A percentile compares a stretch with the other conserved stretches of the same genome.
phyloP scores from a whole-genome alignment of 2,113 vertebrate species.

The Ameiurus melas region DNA sequence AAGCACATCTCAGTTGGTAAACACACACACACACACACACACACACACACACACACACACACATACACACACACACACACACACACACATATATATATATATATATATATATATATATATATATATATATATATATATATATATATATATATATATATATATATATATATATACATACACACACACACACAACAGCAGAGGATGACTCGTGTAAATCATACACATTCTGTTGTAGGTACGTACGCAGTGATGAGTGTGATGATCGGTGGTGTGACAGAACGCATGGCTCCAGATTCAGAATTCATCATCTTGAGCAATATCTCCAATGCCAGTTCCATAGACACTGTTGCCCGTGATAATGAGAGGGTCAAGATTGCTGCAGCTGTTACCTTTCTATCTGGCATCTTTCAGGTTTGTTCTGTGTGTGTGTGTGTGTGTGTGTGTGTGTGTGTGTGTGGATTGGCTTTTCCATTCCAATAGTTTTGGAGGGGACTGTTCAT shows the following conservation, averaged over 20 bases:
- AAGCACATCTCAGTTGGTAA: conserved; percentile 92
- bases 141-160: no score
- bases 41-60: no score
- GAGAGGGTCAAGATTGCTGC: conserved; percentile 80
- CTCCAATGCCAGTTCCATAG: conserved; percentile 61
- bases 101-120: no score
- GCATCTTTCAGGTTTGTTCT: conserved; percentile 84
- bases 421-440: not conserved
- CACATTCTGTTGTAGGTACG: conserved; percentile 74
- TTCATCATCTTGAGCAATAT: conserved; percentile 65
- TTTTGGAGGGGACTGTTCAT: not conserved
- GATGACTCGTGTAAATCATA: not conserved
- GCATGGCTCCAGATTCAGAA: conserved; percentile 75
- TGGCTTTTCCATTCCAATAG: no score
- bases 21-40: no score
- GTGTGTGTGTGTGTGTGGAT: conserved; percentile 4
- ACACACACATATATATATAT: no score
- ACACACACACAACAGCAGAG: not conserved
- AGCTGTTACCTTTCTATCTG: conserved; percentile 81
- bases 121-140: no score
- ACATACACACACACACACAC: no score
- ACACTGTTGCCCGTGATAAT: conserved; percentile 59
- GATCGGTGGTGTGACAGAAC: conserved; percentile 87
- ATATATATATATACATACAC: not conserved
- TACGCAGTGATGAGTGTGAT: conserved; percentile 95